A percentile compares a stretch with the other conserved stretches of the same genome.
Conservation (phyloP, 1,140 invertebrate genomes). For the Ctenoplectra terminalis region DNA sequence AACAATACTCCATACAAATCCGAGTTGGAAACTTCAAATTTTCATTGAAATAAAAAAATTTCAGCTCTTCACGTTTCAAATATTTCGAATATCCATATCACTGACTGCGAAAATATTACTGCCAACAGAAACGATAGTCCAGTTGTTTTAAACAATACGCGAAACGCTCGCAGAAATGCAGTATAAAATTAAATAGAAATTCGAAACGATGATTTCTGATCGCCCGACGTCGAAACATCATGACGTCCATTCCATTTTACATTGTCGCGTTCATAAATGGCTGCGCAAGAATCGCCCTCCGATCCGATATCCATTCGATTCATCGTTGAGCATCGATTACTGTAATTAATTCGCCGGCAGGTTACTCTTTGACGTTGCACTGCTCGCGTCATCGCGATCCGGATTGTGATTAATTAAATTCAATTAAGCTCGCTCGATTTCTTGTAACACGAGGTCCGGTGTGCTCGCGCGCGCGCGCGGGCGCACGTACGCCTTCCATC, state of each 20-base stretch:
- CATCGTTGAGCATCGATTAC: slow-evolving; percentile 8
- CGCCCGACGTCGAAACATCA: background rate
- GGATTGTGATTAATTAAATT: slow-evolving; percentile 43
- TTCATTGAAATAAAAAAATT: too few species aligned
- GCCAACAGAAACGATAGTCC: too few species aligned
- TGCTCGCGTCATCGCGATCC: slow-evolving; percentile 25
- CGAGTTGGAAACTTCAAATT: too few species aligned
- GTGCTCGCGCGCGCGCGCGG: too few species aligned
- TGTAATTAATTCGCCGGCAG: slow-evolving; percentile 37
- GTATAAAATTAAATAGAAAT: background rate
- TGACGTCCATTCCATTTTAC: background rate
- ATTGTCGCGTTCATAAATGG: slow-evolving; percentile 12
- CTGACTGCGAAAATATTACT: too few species aligned
- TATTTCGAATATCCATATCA: too few species aligned
- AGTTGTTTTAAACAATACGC: too few species aligned
- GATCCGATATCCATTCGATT: slow-evolving; percentile 11
- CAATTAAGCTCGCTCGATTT: slow-evolving; percentile 45
- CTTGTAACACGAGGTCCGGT: slow-evolving; percentile 20
- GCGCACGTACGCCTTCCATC: background rate
- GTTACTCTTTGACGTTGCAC: slow-evolving; percentile 19
- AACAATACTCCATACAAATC: too few species aligned
- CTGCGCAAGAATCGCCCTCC: background rate
- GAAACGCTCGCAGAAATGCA: too few species aligned
- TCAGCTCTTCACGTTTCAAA: too few species aligned
- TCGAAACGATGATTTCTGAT: background rate